Evolutionary conservation across 2,113 vertebrate genomes (phyloP), one percentile per base, ranked within the genome.

Genomic region (Toxostoma redivivum): DNA sequence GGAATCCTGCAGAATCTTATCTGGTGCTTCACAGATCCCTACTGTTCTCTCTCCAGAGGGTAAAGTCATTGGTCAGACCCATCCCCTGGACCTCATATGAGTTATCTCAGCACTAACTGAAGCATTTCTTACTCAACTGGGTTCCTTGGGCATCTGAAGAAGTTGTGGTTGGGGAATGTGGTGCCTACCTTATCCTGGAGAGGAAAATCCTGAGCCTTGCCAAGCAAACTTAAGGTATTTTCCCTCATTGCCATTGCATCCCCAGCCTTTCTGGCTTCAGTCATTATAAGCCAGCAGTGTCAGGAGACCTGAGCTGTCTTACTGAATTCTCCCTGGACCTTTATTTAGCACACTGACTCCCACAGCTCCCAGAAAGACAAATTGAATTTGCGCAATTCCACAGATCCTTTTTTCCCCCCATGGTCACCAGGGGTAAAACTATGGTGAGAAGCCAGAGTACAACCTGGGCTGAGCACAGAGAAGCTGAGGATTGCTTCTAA

Each of bases 321-420:
- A 64, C 0, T 79, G 45, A 88, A 67, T 61, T 86, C 35, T n/a
- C 40, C 28, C 40, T 12, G 20, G 42, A 37, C 35, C 22, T 16
- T 85, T 44, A 31, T 81, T 71, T 44, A 77, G 56, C 57, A 73
- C 72, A 71, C 4, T 28, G 17, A 74, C 45, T 71, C 51, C 51
- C 48, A 71, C 40, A 92, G 51, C 78, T 58, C 16, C 33, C 23
- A 78, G 33, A 80, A 72, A 65, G 21, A 53, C 37, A 90, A 82
- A 38, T 20, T 67, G 60, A 92, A 67, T 12, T 33, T 58, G 25
- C 35, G 74, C 35, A 44, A 27, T 50, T 47, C 11, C 47, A 60
- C 4, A 33, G 30, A 6, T 74, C 2, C 7, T 84, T 72, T 76
- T 38, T 22, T 47, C 1, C 5, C 2, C 1, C 23, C 14, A 2